Conservation (phyloP, 2,113 vertebrate species). For the Pseudorasbora parva region DNA sequence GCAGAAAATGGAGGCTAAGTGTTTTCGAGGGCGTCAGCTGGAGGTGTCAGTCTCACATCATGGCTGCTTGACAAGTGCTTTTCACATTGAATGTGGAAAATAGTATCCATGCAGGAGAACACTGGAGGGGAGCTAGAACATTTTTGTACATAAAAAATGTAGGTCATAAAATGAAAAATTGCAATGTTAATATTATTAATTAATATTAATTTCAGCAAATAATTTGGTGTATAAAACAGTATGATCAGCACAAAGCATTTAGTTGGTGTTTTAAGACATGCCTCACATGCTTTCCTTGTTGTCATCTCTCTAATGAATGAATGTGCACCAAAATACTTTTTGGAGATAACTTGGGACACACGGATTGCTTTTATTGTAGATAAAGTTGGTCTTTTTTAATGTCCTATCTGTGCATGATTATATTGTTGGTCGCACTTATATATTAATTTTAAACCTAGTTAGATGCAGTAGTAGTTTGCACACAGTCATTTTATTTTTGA, state of each 20-base stretch:
- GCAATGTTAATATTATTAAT: background rate
- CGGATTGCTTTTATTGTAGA: too few species aligned
- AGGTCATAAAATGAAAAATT: background rate
- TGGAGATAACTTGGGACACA: background rate
- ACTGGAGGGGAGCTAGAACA: background rate
- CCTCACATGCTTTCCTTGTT: background rate
- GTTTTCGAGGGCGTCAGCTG: background rate
- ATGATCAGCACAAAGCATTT: background rate
- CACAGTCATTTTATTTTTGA: background rate
- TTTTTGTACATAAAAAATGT: background rate
- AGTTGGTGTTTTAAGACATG: background rate
- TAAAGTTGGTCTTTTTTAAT: background rate
- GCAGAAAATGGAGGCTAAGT: constrained; percentile 16
- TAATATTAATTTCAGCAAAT: too few species aligned
- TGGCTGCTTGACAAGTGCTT: background rate
- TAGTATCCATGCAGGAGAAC: background rate
- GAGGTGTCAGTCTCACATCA: constrained; percentile 15
- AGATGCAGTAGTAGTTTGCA: background rate
- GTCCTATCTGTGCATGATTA: background rate
- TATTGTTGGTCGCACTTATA: background rate
- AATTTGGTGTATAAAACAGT: background rate
- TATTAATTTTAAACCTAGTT: background rate
- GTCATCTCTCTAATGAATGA: background rate
- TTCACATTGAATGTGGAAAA: background rate
- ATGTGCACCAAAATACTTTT: background rate